Evolutionary conservation across 2,113 vertebrate species (phyloP).

Genomic region (Erythrocercus mccallii): DNA sequence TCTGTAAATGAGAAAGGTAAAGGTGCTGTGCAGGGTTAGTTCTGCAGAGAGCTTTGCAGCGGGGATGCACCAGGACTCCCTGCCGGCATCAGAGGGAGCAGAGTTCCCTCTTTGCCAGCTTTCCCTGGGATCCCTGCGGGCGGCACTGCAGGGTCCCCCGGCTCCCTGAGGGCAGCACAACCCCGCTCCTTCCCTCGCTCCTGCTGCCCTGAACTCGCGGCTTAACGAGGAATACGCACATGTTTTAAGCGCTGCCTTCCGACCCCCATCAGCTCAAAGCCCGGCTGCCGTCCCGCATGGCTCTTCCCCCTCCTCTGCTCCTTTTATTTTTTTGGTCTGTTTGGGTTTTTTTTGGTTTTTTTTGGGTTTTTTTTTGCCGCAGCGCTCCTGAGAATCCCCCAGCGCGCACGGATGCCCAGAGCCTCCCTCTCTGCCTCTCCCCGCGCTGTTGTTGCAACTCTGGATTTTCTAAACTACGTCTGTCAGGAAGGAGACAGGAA

Average conservation of each 20-base stretch:
- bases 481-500: constrained; percentile 97
- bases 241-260: background rate
- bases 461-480: constrained; percentile 80
- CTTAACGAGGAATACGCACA: background rate
- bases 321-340: background rate
- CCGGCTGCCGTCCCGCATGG: background rate
- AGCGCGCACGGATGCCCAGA: background rate
- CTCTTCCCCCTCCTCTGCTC: background rate
- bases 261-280: background rate
- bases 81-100: rapidly evolving
- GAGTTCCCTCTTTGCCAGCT: background rate
- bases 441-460: constrained; percentile 76
- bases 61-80: rapidly evolving
- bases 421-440: constrained; percentile 16
- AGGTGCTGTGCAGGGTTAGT: rapidly evolving
- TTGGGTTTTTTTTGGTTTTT: no score
- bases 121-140: background rate
- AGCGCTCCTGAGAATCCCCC: constrained; percentile 13
- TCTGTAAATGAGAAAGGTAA: rapidly evolving
- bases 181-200: background rate
- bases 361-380: background rate
- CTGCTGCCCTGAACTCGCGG: background rate
- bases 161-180: background rate
- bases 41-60: background rate
- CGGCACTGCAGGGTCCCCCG: background rate